phyloP scores from a whole-genome alignment of 2,797 vertebrate species.

The Parauchenoglanis ngamensis region DNA sequence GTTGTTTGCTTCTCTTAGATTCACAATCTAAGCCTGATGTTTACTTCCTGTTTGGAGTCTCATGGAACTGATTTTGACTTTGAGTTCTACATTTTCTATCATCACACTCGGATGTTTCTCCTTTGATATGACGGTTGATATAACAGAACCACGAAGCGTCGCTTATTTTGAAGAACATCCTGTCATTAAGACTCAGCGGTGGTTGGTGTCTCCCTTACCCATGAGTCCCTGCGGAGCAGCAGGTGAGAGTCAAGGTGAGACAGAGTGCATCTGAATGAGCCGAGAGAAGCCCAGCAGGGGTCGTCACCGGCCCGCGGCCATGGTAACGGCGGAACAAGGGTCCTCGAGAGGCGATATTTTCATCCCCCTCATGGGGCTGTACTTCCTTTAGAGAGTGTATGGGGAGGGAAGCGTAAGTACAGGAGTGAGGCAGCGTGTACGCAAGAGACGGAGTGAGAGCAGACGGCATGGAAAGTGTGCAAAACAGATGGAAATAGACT shows the following conservation, averaged over 20 bases:
- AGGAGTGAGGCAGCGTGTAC: conserved; percentile 35
- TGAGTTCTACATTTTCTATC: neutral
- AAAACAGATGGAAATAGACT: neutral
- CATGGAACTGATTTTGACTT: neutral
- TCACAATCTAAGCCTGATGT: neutral
- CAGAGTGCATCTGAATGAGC: conserved; percentile 40
- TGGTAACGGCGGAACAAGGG: conserved; percentile 69
- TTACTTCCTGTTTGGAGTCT: neutral
- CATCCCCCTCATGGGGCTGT: conserved; percentile 62
- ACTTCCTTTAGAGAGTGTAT: conserved; percentile 52
- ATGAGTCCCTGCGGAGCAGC: conserved; percentile 31
- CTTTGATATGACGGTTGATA: neutral
- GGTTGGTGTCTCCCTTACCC: conserved; percentile 50
- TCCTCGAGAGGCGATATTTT: conserved; percentile 68
- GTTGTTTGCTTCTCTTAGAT: neutral
- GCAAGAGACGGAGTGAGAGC: conserved; percentile 50
- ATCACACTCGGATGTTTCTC: neutral
- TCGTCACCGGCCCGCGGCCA: conserved; percentile 66
- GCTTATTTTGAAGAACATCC: conserved; percentile 1
- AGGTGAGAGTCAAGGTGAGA: conserved; percentile 53
- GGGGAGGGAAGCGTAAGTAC: conserved; percentile 52
- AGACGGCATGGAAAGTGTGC: conserved; percentile 34
- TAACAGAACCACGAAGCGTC: neutral
- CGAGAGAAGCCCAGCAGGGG: conserved; percentile 59
- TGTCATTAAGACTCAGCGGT: conserved; percentile 13